Base-by-base conservation (phyloP, 2,888 invertebrate species). In the Lamellibrachia satsuma region DNA sequence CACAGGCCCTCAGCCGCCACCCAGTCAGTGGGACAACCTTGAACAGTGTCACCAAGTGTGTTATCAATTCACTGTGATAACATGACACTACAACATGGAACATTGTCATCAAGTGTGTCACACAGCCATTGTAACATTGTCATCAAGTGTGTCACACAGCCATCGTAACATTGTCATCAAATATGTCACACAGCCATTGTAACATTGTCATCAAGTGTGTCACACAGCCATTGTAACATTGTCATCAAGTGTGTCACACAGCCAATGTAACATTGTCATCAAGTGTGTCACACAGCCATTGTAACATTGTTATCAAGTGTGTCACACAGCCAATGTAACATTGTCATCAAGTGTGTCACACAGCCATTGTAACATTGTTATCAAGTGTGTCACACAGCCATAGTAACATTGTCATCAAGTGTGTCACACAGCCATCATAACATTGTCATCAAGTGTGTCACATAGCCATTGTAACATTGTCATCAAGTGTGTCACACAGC, bases 1-100 rank as follows among this genome's bases (percentile, higher is more conserved):
- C 97, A 97, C 52, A 96, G 96, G 51, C 97, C 97, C n/a, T 96
- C 96, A 93, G 97, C 97, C 7, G 97, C 96, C 9, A 97, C 94
- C 95, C 97, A 97, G 52, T 96, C 97, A 27, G 95, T 95, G 27
- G 95, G 96, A 94, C 97, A 97, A 91, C 95, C 96, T 96, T 92
- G 0, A 91, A 75, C 75, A 75, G 75, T 15, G 75, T 75, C 75
- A 75, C 75, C 75, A 75, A 75, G 75, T 90, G 39, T 39, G 90
- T 51, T 22, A 90, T 3, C 39, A 90, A 11, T 90, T 39, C 27
- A 90, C 11, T 7, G 27, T 90, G 27, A 39, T 11, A 11, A 91
- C 4, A 22, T n/a, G 22, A 75, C 22, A 22, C 22, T 15, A 22
- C 75, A 75, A 22, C 4, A 4, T 22, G 75, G 4, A 22, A 22